phyloP scores from a whole-genome alignment of 2,888 invertebrate genomes.

The Neoascia interrupta region DNA sequence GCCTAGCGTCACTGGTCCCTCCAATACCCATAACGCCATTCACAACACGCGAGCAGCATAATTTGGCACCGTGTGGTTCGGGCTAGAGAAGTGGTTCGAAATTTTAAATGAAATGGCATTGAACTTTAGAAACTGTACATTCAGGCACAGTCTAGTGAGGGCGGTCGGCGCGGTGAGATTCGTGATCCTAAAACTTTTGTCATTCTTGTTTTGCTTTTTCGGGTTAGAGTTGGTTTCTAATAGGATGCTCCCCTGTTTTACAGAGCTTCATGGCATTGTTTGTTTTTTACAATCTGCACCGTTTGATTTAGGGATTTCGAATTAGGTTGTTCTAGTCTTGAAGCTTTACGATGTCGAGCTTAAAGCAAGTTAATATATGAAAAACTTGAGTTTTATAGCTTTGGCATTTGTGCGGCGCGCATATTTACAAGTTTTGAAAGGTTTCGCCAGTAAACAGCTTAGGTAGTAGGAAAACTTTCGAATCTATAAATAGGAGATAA shows the following conservation, averaged over 20 bases:
- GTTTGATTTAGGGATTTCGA: constrained; percentile 8
- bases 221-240: constrained; percentile 53
- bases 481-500: constrained; percentile 33
- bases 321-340: background rate
- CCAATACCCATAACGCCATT: no score
- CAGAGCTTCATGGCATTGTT: constrained; percentile 53
- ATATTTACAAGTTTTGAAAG: background rate
- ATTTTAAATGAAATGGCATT: background rate
- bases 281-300: constrained; percentile 11
- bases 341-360: constrained; percentile 53
- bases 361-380: constrained; percentile 31
- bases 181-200: no score
- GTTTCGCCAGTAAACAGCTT: constrained; percentile 12
- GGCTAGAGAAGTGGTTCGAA: background rate
- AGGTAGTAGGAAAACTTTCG: constrained; percentile 11
- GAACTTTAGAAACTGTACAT: constrained; percentile 9
- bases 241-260: constrained; percentile 64
- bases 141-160: no score
- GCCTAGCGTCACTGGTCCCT: background rate
- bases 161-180: no score
- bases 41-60: no score
- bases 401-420: background rate
- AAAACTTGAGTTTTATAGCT: constrained; percentile 52
- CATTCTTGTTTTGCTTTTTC: constrained; percentile 2
- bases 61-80: no score